Evolutionary conservation across 1,140 invertebrate species (phyloP).

Genomic region (Mamestra configurata): DNA sequence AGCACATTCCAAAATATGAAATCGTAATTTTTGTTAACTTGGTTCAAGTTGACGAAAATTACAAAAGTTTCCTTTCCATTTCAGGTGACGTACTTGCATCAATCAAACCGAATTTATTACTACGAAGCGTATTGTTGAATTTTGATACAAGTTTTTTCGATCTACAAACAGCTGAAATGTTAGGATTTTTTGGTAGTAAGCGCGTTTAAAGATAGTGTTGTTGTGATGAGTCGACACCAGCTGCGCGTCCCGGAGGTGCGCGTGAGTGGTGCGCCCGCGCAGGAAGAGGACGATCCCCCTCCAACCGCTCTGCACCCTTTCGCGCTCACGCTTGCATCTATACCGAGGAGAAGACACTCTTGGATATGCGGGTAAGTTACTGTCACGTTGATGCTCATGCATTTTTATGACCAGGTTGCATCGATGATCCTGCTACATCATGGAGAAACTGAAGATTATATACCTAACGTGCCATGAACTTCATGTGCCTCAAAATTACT

Average conservation of each 20-base stretch:
- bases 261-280: constrained; percentile 75
- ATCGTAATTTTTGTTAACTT: constrained; percentile 44
- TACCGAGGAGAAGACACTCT: constrained; percentile 80
- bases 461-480: too few relatives aligned
- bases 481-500: too few relatives aligned
- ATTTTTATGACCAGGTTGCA: not conserved
- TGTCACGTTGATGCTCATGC: not conserved
- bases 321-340: constrained; percentile 77
- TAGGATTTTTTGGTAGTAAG: constrained; percentile 8
- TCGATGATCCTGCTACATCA: not conserved
- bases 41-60: constrained; percentile 33
- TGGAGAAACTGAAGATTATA: not conserved
- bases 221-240: constrained; percentile 78
- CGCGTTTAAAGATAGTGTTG: constrained; percentile 48
- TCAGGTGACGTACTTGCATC: constrained; percentile 37
- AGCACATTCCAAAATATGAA: constrained; percentile 66
- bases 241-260: constrained; percentile 82
- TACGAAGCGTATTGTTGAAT: constrained; percentile 39
- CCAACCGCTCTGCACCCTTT: constrained; percentile 78
- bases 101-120: constrained; percentile 50
- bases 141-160: constrained; percentile 46
- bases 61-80: constrained; percentile 36
- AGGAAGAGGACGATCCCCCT: constrained; percentile 76
- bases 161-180: constrained; percentile 43
- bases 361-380: constrained; percentile 84